A percentile compares a stretch with the other conserved stretches of the same genome.
These are phyloP conservation scores for Myopa tessellatipennis DNA, from an alignment of 2,888 invertebrate species.

Conservation along the genomic window DNA sequence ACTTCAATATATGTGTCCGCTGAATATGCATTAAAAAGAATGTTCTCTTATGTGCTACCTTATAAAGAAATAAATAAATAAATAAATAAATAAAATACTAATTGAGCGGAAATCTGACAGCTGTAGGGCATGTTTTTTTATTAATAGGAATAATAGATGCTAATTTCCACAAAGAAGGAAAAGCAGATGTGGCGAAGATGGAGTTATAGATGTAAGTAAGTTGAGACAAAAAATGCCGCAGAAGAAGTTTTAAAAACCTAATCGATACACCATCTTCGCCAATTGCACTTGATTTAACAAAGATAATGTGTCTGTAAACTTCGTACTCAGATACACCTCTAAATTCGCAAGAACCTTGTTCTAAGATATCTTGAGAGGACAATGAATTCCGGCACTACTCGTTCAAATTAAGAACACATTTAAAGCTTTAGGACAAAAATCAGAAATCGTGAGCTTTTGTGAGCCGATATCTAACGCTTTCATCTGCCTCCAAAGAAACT, in stretches of 20 bases:
- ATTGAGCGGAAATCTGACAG: neutral
- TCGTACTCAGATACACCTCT: neutral
- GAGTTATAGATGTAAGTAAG: neutral
- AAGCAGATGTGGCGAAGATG: neutral
- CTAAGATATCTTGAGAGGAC: neutral
- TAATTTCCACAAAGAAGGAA: neutral
- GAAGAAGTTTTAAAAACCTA: neutral
- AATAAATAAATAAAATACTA: too few relatives aligned
- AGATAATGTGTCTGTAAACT: neutral
- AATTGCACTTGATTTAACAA: neutral
- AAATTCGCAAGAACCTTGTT: neutral
- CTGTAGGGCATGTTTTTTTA: neutral
- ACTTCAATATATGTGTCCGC: too few relatives aligned
- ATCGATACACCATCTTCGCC: neutral
- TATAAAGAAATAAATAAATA: too few relatives aligned
- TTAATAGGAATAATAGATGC: neutral
- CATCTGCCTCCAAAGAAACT: neutral
- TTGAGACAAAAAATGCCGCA: neutral
- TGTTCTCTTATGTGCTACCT: too few relatives aligned
- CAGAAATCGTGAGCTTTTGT: neutral
- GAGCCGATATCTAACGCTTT: neutral
- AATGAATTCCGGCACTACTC: neutral
- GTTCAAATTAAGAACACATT: too few relatives aligned
- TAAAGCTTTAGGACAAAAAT: neutral
- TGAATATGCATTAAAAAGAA: too few relatives aligned